These are phyloP conservation scores for Synaphobranchus kaupii DNA, from an alignment of 2,797 vertebrate species.

Conservation along the genomic window DNA sequence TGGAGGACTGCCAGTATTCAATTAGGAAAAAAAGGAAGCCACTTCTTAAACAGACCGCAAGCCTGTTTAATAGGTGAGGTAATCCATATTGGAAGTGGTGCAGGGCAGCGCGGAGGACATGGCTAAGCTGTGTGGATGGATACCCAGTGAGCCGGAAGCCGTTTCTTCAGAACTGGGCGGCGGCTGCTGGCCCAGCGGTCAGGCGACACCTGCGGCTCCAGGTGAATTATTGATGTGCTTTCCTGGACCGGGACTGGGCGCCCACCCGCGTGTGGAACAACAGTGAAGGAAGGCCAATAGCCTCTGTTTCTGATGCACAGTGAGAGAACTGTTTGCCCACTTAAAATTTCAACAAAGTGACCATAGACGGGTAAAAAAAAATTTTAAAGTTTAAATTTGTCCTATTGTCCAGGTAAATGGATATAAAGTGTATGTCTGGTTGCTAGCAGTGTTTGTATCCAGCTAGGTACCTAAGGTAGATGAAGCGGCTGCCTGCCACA, in stretches of 20 bases:
- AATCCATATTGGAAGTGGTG: neutral
- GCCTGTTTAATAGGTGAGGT: neutral
- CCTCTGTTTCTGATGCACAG: neutral
- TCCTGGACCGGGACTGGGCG: neutral
- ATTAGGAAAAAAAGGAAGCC: neutral
- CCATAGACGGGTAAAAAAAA: no score
- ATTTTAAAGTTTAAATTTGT: neutral
- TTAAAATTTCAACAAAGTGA: neutral
- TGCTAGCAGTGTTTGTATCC: neutral
- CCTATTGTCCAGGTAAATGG: neutral
- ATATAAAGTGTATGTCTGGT: neutral
- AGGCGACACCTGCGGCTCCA: constrained; percentile 51
- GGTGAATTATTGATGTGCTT: constrained; percentile 64
- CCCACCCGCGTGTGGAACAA: neutral
- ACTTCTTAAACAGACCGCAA: neutral
- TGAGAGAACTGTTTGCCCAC: neutral
- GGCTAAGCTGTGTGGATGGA: neutral
- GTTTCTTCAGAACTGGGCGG: constrained; percentile 28
- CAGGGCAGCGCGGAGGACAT: neutral
- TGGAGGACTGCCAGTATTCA: neutral
- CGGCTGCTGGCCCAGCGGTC: constrained; percentile 57
- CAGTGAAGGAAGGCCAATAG: neutral
- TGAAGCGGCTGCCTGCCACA: constrained; percentile 17
- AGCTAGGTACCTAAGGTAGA: neutral
- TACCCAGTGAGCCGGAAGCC: neutral